Conservation (phyloP, 2,113 vertebrate species). For the Zootoca vivipara region DNA sequence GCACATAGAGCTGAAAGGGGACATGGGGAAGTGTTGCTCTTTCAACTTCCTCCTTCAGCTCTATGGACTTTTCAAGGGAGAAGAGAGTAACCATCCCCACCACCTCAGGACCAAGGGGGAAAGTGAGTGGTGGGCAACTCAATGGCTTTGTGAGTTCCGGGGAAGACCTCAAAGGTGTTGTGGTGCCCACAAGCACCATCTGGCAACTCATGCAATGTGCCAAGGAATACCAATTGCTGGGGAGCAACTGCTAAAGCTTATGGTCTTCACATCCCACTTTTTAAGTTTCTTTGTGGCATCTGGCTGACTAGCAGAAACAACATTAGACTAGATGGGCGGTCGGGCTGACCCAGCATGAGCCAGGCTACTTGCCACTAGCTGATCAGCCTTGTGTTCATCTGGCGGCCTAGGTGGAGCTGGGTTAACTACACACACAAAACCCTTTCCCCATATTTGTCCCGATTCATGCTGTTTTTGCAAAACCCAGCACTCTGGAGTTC, state of each 20-base stretch:
- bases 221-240: neutral
- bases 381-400: neutral
- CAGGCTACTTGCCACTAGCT: neutral
- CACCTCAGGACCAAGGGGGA: no score
- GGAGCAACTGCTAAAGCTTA: neutral
- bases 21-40: no score
- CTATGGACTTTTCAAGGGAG: no score
- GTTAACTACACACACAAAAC: neutral
- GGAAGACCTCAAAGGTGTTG: no score
- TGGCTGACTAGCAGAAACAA: neutral
- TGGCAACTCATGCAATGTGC: neutral
- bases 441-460: neutral
- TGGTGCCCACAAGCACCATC: no score
- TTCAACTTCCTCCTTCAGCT: no score
- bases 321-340: neutral
- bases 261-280: neutral
- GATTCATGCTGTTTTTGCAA: neutral
- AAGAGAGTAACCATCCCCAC: no score
- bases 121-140: no score
- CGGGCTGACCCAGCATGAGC: neutral
- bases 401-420: neutral
- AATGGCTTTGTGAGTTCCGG: no score
- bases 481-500: neutral
- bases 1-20: no score
- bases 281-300: neutral